phyloP scores from a whole-genome alignment of 2,113 vertebrate genomes.

The Ahaetulla prasina region DNA sequence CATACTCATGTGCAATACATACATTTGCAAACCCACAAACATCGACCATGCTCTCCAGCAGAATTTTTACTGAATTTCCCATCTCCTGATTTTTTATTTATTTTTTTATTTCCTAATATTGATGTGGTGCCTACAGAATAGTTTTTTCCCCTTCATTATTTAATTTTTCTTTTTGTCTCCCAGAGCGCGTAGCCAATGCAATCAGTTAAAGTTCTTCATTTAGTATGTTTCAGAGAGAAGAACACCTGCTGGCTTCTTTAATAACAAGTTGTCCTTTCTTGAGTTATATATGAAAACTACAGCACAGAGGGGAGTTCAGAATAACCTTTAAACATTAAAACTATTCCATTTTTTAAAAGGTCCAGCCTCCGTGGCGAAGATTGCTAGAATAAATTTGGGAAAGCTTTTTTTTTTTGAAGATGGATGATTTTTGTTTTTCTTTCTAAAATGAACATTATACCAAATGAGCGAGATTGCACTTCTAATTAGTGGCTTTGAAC shows the following conservation, averaged over 20 bases:
- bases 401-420: constrained; percentile 48
- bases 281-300: constrained; percentile 64
- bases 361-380: constrained; percentile 37
- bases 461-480: constrained; percentile 52
- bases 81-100: constrained; percentile 18
- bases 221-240: constrained; percentile 60
- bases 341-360: constrained; percentile 55
- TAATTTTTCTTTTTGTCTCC: constrained; percentile 50
- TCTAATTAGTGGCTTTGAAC: constrained; percentile 50
- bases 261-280: constrained; percentile 59
- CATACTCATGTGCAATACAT: background rate
- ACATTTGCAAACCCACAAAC: background rate
- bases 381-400: constrained; percentile 58
- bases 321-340: constrained; percentile 64
- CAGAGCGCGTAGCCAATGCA: constrained; percentile 47
- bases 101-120: constrained; percentile 6
- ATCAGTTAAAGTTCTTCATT: constrained; percentile 61
- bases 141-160: constrained; percentile 48
- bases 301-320: constrained; percentile 64
- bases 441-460: constrained; percentile 58
- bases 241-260: constrained; percentile 60
- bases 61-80: constrained; percentile 16
- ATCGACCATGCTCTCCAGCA: background rate
- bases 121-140: constrained; percentile 35
- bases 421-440: constrained; percentile 35